Base-by-base conservation (phyloP, 2,888 invertebrate genomes). In the Hedya salicella region DNA sequence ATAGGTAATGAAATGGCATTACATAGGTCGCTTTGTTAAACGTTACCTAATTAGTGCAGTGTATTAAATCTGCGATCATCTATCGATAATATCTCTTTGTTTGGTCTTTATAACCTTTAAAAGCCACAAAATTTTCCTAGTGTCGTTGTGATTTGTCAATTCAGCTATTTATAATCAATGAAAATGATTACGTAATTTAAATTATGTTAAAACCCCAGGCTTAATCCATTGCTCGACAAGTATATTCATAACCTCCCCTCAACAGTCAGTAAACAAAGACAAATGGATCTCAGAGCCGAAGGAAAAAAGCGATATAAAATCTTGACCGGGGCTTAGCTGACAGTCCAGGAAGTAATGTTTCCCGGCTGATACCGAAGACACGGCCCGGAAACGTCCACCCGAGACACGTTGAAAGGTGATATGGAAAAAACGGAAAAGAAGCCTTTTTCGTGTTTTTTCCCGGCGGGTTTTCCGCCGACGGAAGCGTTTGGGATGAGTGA, bases 321-420 rank as follows among this genome's bases (percentile, higher is more conserved):
- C 74, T 46, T 39, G 59, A 77, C 69, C 78, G 77, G 71, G 73
- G 70, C 59, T 75, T 73, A 74, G 77, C 75, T 80, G 83, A 87
- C 86, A 86, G 77, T 75, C 71, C 76, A 86, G 91, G 91, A 91
- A 91, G 88, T 78, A 79, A 86, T 91, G 85, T 80, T 82, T 91
- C 83, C 86, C 85, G 73, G 53, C 80, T 81, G 88, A 90, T 90
- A 90, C 82, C 83, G 75, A 77, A 88, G 91, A 89, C 90, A 89
- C 84, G 87, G 70, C 68, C 73, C 83, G 91, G 91, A 91, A 91
- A 84, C 77, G 78, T 76, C 76, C 77, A 62, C 71, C 68, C 74
- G 62, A 75, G 77, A 78, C 72, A 74, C 71, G 78, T 70, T 77
- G 81, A 84, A 82, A 84, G 78, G 86, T 78, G 79, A 88, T 85